phyloP scores from a whole-genome alignment of 1,140 invertebrate genomes.

The Tigriopus japonicus region DNA sequence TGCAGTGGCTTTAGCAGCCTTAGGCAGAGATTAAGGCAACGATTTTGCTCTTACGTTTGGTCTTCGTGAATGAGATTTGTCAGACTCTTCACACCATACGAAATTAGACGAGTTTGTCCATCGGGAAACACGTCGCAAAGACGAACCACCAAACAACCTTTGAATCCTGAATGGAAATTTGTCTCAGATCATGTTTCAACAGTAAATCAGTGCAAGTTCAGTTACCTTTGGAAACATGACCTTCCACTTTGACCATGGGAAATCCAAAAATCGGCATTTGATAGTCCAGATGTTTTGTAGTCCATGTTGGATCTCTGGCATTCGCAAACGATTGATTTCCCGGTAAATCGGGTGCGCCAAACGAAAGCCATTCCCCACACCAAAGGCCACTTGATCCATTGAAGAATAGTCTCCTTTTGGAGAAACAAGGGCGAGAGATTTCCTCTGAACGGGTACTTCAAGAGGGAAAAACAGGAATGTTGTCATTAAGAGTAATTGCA shows the following conservation, averaged over 20 bases:
- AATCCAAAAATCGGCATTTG: background rate
- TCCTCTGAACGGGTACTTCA: background rate
- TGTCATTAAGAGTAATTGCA: too few relatives aligned
- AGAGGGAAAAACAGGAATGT: too few relatives aligned
- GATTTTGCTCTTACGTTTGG: background rate
- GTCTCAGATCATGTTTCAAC: background rate
- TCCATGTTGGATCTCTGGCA: background rate
- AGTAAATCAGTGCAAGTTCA: background rate
- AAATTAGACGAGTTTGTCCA: background rate
- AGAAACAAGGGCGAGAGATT: background rate
- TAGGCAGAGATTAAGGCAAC: too few relatives aligned
- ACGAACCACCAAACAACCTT: background rate
- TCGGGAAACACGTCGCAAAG: conserved; percentile 3
- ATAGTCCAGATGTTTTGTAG: background rate
- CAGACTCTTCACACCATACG: background rate
- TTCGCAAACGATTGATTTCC: background rate
- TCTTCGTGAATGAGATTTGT: background rate
- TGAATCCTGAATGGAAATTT: background rate
- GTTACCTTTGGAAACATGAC: background rate
- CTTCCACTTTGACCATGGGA: background rate
- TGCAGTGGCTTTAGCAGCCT: too few relatives aligned
- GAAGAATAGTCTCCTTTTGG: background rate
- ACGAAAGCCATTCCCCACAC: background rate
- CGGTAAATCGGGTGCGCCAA: background rate
- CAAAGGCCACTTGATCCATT: background rate